Evolutionary conservation across 1,140 invertebrate species (phyloP).

Genomic region (Drosophila kohkoa): DNA sequence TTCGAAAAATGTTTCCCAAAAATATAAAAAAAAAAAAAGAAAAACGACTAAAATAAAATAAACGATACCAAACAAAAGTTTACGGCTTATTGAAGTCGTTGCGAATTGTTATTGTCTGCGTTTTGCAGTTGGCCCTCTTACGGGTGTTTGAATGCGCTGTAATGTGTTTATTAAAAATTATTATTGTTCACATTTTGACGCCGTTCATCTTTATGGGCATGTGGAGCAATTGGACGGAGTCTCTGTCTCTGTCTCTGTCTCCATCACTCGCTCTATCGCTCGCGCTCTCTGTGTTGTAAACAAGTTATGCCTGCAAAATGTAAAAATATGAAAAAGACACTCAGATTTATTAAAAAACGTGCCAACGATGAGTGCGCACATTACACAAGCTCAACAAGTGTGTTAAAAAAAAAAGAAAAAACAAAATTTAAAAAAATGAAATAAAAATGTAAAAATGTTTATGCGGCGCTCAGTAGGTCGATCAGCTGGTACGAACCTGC

Average conservation of each 20-base stretch:
- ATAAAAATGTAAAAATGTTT: constrained; percentile 40
- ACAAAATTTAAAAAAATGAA: constrained; percentile 35
- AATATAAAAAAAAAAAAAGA: not conserved
- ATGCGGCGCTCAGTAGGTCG: constrained; percentile 51
- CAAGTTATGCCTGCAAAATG: constrained; percentile 62
- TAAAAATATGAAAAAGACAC: constrained; percentile 38
- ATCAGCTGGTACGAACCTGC: constrained; percentile 39
- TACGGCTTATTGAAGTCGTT: constrained; percentile 54
- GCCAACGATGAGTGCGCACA: constrained; percentile 79
- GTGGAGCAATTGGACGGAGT: constrained; percentile 69
- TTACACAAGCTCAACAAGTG: constrained; percentile 68
- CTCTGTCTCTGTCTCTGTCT: constrained; percentile 11
- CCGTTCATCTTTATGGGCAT: constrained; percentile 68
- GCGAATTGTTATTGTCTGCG: constrained; percentile 68
- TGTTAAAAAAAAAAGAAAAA: constrained; percentile 54
- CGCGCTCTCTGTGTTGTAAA: constrained; percentile 40
- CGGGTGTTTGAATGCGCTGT: constrained; percentile 49
- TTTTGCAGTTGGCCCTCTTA: constrained; percentile 23
- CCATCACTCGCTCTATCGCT: not conserved
- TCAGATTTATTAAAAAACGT: constrained; percentile 55
- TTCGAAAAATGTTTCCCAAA: constrained; percentile 64
- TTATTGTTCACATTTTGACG: constrained; percentile 64
- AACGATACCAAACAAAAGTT: constrained; percentile 29
- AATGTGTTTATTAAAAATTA: constrained; percentile 81
- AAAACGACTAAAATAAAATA: constrained; percentile 11